These are phyloP conservation scores for Hydropotes inermis DNA, from an alignment of 2,113 vertebrate genomes.

Conservation along the genomic window DNA sequence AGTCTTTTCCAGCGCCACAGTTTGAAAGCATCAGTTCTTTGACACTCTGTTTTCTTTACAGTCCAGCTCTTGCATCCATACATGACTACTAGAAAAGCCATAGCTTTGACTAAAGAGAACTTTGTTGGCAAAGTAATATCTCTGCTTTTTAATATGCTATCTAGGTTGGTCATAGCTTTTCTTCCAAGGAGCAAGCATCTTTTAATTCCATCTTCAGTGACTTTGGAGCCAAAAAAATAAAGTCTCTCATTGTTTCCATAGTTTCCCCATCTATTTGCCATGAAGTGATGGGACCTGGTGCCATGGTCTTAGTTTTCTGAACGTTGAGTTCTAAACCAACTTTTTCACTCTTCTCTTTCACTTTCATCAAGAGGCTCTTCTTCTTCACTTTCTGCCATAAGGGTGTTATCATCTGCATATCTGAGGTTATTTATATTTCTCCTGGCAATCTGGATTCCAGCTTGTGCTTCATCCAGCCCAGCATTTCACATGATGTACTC, in stretches of 20 bases:
- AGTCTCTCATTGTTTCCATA: background rate
- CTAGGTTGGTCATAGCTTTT: background rate
- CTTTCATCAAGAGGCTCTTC: background rate
- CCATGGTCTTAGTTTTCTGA: background rate
- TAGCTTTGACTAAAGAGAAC: background rate
- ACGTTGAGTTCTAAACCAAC: background rate
- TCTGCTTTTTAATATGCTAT: background rate
- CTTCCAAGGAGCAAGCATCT: background rate
- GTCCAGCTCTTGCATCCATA: background rate
- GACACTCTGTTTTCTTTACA: accelerated
- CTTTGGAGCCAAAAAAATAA: background rate
- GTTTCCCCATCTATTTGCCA: background rate
- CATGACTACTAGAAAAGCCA: background rate
- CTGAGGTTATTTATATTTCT: background rate
- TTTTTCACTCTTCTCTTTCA: background rate
- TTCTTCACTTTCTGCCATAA: background rate
- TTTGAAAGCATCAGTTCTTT: background rate
- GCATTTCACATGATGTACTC: background rate
- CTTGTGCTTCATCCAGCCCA: background rate
- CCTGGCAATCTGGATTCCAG: background rate
- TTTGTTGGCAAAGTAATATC: background rate
- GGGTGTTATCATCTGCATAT: background rate
- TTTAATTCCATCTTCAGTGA: background rate
- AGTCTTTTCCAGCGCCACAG: background rate
- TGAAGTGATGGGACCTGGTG: background rate